Conservation (phyloP, 2,797 vertebrate genomes). For the Glyptemys insculpta region DNA sequence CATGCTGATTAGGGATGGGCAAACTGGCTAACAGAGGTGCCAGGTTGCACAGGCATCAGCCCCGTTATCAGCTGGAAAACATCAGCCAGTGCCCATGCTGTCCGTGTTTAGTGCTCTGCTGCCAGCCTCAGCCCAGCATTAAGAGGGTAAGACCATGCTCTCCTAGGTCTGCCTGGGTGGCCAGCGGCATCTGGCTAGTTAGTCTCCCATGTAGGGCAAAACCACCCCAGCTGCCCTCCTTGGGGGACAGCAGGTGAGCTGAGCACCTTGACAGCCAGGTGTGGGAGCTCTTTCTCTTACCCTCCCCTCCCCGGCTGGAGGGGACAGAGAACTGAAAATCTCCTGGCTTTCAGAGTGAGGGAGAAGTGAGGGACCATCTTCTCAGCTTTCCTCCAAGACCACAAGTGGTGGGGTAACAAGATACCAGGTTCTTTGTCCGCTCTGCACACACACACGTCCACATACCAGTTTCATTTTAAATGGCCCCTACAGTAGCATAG, state of each 20-base stretch:
- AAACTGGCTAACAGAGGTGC: neutral
- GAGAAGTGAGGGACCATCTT: neutral
- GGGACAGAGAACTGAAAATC: neutral
- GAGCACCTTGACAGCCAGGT: neutral
- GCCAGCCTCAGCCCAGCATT: neutral
- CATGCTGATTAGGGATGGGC: neutral
- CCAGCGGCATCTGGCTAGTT: neutral
- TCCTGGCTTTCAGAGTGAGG: neutral
- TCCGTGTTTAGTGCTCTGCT: neutral
- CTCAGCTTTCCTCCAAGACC: neutral
- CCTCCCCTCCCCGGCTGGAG: neutral
- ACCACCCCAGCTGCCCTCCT: neutral
- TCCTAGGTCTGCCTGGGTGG: neutral
- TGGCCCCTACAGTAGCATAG: neutral
- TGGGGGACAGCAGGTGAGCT: neutral
- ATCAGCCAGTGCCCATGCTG: neutral
- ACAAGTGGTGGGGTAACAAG: neutral
- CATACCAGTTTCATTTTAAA: neutral
- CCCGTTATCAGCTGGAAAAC: too few relatives aligned
- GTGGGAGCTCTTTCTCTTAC: neutral
- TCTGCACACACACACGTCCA: too few relatives aligned
- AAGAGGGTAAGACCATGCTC: too few relatives aligned
- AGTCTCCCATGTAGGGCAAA: neutral
- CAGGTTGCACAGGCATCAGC: neutral
- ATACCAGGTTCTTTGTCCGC: neutral